Base-by-base conservation (phyloP, 2,113 vertebrate species). In the Ceyx margarethae region DNA sequence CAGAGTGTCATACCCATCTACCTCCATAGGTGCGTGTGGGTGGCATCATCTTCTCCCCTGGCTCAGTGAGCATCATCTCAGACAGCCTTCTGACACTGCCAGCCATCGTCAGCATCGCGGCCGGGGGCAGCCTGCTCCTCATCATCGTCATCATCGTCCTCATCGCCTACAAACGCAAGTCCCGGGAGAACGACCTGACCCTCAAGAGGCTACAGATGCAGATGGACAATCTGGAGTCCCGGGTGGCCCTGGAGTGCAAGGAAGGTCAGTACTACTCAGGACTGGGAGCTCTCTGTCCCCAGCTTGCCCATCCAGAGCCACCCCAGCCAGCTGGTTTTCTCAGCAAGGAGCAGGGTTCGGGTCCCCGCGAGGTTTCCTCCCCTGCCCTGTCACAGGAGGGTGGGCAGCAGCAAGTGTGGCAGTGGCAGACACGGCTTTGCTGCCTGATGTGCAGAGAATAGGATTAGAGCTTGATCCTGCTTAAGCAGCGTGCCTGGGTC, bases 181-280 rank as follows among this genome's bases (percentile, higher is more conserved):
- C 99, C 2, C 98, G 99, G 0, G 99, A 99, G 85, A 99, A 99
- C 3, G 99, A 99, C 97, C 98, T 99, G 87, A 99, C 99, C 9
- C 98, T 99, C 85, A 99, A 99, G 97, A 97, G 99, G 81, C 96
- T 99, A 90, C 99, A 99, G 95, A 99, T 99, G 99, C 99, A 99
- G 96, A 99, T 99, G 99, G 99, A 99, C 98, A 99, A 99, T 89
- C 97, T 99, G 95, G 99, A 99, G 96, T 99, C 99, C 7, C 97
- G 99, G 0, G 99, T 99, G 48, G 99, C 99, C 31, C 97, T 99
- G 53, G 99, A 99, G 96, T 99, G 99, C 97, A 99, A 99, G 93
- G 99, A 99, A 96, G 99, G 99, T 99, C 33, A 62, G 97, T 91
- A 13, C 37, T 28, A 53, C 68, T 67, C 0, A 0, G 35, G 22